Conservation (phyloP, 2,888 invertebrate genomes). For the Drosophila koepferae region DNA sequence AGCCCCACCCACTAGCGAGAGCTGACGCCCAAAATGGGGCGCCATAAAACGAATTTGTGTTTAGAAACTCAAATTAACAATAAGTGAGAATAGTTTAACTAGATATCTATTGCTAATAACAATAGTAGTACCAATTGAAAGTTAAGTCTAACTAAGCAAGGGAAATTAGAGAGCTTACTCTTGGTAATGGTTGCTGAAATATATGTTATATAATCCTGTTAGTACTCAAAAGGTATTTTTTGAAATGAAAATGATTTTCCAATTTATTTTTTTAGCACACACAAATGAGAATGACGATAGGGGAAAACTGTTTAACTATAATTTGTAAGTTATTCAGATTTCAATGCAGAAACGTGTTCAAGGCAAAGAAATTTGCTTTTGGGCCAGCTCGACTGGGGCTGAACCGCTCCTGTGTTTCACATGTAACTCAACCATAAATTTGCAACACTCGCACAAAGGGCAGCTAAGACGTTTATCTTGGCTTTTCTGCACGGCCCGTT, state of each 20-base stretch:
- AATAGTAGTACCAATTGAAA: too few species aligned
- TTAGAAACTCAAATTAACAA: not conserved
- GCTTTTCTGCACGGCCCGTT: conserved; percentile 31
- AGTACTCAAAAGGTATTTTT: not conserved
- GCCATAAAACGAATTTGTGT: not conserved
- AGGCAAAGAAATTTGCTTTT: not conserved
- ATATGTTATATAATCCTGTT: too few species aligned
- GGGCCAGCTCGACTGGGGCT: not conserved
- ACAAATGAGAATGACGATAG: too few species aligned
- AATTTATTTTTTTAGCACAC: too few species aligned
- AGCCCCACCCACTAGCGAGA: conserved; percentile 54
- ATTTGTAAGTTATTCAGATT: too few species aligned
- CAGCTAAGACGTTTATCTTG: conserved; percentile 71
- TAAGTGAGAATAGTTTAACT: not conserved
- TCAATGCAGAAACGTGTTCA: too few species aligned
- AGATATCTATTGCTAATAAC: not conserved
- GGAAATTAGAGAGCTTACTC: too few species aligned
- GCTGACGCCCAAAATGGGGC: conserved; percentile 39
- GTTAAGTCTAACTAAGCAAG: too few species aligned
- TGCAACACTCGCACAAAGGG: conserved; percentile 52
- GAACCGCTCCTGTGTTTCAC: conserved; percentile 59
- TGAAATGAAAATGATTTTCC: too few species aligned
- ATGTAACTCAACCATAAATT: conserved; percentile 59
- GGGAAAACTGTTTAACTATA: too few species aligned
- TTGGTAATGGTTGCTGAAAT: too few species aligned